Percentiles rank a stretch among this genome's conserved stretches.
Evolutionary conservation across 1,140 invertebrate genomes (phyloP).

Genomic region (Pollicipes pollicipes): DNA sequence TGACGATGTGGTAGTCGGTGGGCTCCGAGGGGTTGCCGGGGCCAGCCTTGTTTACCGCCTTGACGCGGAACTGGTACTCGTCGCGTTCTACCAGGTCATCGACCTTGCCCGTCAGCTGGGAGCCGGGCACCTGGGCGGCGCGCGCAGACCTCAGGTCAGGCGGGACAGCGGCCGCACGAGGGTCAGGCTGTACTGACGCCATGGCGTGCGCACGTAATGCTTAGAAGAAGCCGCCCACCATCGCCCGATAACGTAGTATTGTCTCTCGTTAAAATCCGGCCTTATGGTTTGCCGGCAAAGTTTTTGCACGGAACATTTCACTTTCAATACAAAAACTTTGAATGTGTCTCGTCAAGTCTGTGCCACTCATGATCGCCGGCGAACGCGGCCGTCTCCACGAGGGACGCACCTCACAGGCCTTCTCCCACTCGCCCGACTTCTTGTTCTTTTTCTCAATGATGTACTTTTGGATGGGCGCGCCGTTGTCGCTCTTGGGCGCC

Average conservation of each 20-base stretch:
- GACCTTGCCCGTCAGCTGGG: slow-evolving; percentile 54
- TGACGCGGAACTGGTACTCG: slow-evolving; percentile 85
- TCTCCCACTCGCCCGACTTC: slow-evolving; percentile 16
- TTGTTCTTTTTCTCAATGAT: slow-evolving; percentile 93
- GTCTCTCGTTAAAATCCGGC: no score
- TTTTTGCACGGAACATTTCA: no score
- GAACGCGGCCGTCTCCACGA: no score
- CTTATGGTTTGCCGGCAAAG: no score
- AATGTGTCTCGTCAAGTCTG: no score
- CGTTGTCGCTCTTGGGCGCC: slow-evolving; percentile 80
- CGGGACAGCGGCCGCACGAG: no score
- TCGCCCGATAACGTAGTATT: no score
- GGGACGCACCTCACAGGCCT: neutral
- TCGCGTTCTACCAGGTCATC: slow-evolving; percentile 72
- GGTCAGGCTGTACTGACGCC: no score
- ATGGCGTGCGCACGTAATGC: no score
- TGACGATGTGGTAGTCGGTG: slow-evolving; percentile 76
- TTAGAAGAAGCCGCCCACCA: no score
- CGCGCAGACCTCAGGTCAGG: neutral
- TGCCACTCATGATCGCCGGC: no score
- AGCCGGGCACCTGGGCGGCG: slow-evolving; percentile 25
- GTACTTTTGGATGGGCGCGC: slow-evolving; percentile 87
- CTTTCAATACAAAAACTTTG: no score
- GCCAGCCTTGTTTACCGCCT: slow-evolving; percentile 93
- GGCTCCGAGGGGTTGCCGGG: slow-evolving; percentile 77